Evolutionary conservation across 2,797 vertebrate genomes (phyloP).

Genomic region (Sebastiscus albofasciatus): DNA sequence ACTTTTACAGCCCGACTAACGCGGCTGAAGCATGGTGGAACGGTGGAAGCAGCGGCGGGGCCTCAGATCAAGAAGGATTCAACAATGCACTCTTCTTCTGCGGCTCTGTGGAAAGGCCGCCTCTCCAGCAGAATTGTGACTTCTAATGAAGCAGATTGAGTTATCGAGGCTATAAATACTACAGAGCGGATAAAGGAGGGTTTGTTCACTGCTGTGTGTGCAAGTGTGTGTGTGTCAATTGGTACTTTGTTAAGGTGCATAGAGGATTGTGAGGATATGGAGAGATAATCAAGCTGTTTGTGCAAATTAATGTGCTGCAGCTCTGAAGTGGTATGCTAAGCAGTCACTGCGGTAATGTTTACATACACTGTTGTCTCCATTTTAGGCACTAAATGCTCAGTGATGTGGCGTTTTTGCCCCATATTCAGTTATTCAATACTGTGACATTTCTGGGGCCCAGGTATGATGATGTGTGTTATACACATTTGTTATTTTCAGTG

Average conservation of each 20-base stretch:
- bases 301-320: not conserved
- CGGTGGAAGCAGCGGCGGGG: constrained; percentile 22
- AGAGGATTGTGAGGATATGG: not conserved
- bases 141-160: constrained; percentile 55
- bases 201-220: constrained; percentile 22
- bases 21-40: not conserved
- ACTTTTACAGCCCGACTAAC: constrained; percentile 20
- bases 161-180: constrained; percentile 57
- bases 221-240: constrained; percentile 11
- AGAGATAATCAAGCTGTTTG: constrained; percentile 9
- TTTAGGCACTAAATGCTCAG: not conserved
- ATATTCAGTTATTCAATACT: not conserved
- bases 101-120: constrained; percentile 9
- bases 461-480: not conserved
- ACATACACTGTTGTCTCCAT: too few species aligned
- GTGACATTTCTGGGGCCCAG: not conserved
- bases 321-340: not conserved
- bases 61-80: constrained; percentile 16
- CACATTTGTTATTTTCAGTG: too few species aligned
- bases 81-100: constrained; percentile 45
- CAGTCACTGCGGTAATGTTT: not conserved
- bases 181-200: constrained; percentile 11
- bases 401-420: not conserved
- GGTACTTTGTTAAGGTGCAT: not conserved
- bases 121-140: constrained; percentile 33